Conservation (phyloP, 2,797 vertebrate genomes). For the Falco concolor region DNA sequence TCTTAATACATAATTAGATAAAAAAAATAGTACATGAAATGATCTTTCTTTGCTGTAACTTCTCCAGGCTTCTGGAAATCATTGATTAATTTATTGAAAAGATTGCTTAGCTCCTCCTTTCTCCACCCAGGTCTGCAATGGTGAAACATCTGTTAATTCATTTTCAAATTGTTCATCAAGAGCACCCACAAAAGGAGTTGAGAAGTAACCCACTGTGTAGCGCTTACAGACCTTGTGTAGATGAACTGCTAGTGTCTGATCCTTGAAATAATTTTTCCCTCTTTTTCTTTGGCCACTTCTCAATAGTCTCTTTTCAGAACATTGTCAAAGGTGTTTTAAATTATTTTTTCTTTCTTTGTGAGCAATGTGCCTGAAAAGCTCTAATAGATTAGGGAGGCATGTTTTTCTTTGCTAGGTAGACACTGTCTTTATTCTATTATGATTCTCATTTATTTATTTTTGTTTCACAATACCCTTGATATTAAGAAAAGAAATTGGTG, state of each 20-base stretch:
- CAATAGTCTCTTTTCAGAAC: neutral
- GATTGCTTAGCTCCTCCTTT: neutral
- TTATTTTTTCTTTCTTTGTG: neutral
- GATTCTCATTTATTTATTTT: slow-evolving; percentile 59
- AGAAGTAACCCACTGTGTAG: neutral
- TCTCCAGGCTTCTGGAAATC: neutral
- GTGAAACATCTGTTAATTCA: neutral
- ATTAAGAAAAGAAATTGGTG: slow-evolving; percentile 59
- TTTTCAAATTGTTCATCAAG: neutral
- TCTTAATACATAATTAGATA: neutral
- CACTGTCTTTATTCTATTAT: slow-evolving; percentile 12
- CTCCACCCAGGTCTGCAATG: neutral
- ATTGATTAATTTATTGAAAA: neutral
- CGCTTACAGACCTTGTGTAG: neutral
- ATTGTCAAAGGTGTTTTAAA: slow-evolving; percentile 8
- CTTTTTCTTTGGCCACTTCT: neutral
- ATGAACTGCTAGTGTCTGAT: neutral
- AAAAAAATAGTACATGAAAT: neutral
- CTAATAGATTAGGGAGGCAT: neutral
- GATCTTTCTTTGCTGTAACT: neutral
- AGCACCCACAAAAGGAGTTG: neutral
- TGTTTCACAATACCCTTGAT: slow-evolving; percentile 39
- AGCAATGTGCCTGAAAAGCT: neutral
- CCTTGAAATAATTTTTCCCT: neutral
- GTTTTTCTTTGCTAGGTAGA: slow-evolving; percentile 39